These are phyloP conservation scores for Apodemus agrarius DNA, from an alignment of 2,797 vertebrate species.

Conservation along the genomic window DNA sequence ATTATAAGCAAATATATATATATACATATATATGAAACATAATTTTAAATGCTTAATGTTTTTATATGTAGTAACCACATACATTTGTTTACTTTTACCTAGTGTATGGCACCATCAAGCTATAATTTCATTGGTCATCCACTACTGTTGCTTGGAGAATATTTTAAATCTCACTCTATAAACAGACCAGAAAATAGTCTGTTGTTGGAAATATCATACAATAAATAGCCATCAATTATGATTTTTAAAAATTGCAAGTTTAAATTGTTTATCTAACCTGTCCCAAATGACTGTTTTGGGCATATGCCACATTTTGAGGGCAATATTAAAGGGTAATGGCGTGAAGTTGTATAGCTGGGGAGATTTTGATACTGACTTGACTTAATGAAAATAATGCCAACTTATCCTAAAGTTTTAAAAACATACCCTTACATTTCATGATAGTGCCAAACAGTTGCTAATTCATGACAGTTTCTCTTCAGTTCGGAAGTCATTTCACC, in stretches of 20 bases:
- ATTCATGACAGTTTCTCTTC: constrained; percentile 31
- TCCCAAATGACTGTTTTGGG: constrained; percentile 11
- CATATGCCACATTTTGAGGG: background rate
- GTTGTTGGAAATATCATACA: constrained; percentile 51
- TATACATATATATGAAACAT: background rate
- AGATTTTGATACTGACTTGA: constrained; percentile 47
- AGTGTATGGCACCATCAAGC: background rate
- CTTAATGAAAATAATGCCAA: background rate
- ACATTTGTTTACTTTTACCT: constrained; percentile 4
- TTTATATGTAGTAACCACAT: background rate
- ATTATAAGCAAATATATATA: constrained; percentile 12
- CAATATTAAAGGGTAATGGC: background rate
- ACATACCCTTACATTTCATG: background rate
- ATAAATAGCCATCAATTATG: background rate
- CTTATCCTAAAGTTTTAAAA: background rate
- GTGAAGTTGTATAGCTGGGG: background rate
- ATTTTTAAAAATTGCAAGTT: background rate
- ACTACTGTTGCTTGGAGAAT: constrained; percentile 1
- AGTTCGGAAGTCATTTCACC: background rate
- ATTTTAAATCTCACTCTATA: constrained; percentile 16
- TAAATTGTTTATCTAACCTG: background rate
- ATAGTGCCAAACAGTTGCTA: background rate
- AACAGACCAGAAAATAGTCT: constrained; percentile 32
- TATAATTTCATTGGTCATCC: background rate
- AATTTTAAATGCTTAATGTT: constrained; percentile 29